phyloP scores from a whole-genome alignment of 2,113 vertebrate species.

The Neolamprologus cancellatus region DNA sequence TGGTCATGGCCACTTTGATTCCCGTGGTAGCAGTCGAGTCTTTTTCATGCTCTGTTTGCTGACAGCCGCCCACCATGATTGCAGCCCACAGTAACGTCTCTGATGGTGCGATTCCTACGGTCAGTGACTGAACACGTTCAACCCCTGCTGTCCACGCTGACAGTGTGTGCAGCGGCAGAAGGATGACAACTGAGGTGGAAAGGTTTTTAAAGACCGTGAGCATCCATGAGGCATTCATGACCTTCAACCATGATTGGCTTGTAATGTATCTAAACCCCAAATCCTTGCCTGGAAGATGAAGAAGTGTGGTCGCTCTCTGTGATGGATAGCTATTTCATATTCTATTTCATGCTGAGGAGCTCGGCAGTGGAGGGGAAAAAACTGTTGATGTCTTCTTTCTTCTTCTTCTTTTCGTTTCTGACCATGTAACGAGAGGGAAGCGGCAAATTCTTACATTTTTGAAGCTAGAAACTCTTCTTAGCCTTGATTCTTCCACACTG shows the following conservation, averaged over 20 bases:
- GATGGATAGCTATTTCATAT: neutral
- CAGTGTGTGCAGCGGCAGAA: neutral
- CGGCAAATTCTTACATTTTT: accelerated
- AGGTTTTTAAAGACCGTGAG: constrained; percentile 11
- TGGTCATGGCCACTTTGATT: constrained; percentile 29
- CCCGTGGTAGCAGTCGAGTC: constrained; percentile 3
- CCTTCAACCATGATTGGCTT: constrained; percentile 15
- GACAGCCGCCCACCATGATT: constrained; percentile 19
- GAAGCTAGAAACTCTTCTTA: neutral
- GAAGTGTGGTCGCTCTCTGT: neutral
- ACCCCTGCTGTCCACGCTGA: neutral
- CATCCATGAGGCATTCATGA: neutral
- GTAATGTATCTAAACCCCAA: constrained; percentile 28
- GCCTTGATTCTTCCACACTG: neutral
- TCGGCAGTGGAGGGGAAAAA: neutral
- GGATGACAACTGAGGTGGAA: neutral
- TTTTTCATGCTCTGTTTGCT: constrained; percentile 34
- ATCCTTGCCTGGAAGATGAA: neutral
- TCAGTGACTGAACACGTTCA: neutral
- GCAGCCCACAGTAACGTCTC: constrained; percentile 1
- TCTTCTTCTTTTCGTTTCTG: neutral
- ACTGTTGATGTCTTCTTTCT: neutral
- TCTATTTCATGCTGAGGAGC: neutral
- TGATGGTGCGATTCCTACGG: neutral
- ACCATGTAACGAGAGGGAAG: neutral